Base-by-base conservation (phyloP, 2,797 vertebrate species). In the Hippoglossus hippoglossus region DNA sequence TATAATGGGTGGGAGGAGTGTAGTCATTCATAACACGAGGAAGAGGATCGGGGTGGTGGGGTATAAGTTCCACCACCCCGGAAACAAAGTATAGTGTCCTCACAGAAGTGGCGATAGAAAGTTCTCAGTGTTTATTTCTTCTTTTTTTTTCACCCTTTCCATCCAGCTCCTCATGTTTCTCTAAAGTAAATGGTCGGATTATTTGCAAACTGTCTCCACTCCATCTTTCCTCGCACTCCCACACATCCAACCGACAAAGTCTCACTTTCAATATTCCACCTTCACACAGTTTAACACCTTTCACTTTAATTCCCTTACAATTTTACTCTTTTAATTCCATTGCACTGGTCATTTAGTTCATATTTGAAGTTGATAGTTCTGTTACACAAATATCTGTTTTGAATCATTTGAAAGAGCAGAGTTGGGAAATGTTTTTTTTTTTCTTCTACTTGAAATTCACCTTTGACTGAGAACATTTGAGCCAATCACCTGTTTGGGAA, bases 1-100 rank as follows among this genome's bases (percentile, higher is more conserved):
- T 79, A 77, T 89, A 85, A 87, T 70, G 24, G 71, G 73, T 75
- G 73, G 73, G 79, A 81, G 83, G 82, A 80, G 77, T 67, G 68
- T 70, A 73, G 69, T 77, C 79, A 86, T 85, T 89, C 81, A 87
- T 80, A 79, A 84, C 81, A 75, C 57, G 24, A 61, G 62, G 76
- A 77, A 1, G 22, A 79, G 72, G 82, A 78, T 39, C 71, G 19
- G 21, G 39, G 51, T 49, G 36, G 11, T 39, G 36, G 56, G 56
- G 19, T 39, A 46, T n/a, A n/a, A n/a, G n/a, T n/a, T n/a, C n/a
- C n/a, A n/a, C n/a, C n/a, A n/a, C n/a, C n/a, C n/a, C n/a, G n/a
- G 49, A 49, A n/a, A 19, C 18, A 49, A 39, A 39, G 12, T 39
- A 13, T 12, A 39, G 11, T 39, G 36, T 39, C 36, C 36, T 39